Conservation (phyloP, 1,140 invertebrate species). For the Stratiolaelaps scimitus region DNA sequence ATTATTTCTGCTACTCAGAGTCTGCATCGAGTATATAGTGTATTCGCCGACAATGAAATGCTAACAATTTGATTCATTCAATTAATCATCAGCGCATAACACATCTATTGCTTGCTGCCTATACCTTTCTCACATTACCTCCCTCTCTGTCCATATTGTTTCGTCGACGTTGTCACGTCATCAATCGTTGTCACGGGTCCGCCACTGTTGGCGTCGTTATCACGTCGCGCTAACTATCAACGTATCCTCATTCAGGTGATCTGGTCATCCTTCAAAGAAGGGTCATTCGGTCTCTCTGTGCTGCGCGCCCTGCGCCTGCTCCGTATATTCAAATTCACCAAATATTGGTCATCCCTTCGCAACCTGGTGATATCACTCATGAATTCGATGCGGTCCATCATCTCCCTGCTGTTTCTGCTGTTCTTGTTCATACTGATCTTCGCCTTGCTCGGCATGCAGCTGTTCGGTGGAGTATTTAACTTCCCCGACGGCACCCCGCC, state of each 20-base stretch:
- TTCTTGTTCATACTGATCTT: slow-evolving; percentile 99
- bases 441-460: slow-evolving; percentile 97
- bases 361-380: slow-evolving; percentile 98
- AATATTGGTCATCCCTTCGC: slow-evolving; percentile 92
- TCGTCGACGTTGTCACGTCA: not conserved
- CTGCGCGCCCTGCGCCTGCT: slow-evolving; percentile 91
- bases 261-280: slow-evolving; percentile 88
- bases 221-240: not conserved
- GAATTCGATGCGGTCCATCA: slow-evolving; percentile 99
- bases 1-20: too few relatives aligned
- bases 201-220: too few relatives aligned
- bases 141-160: too few relatives aligned
- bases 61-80: too few relatives aligned
- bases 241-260: slow-evolving; percentile 43
- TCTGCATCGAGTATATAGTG: too few relatives aligned
- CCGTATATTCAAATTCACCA: slow-evolving; percentile 93
- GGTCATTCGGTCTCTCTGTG: slow-evolving; percentile 97
- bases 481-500: slow-evolving; percentile 75
- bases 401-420: slow-evolving; percentile 97
- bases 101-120: too few relatives aligned
- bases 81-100: too few relatives aligned
- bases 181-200: not conserved
- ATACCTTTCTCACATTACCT: too few relatives aligned
- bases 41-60: too few relatives aligned
- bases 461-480: slow-evolving; percentile 97